Conservation (phyloP, 2,888 invertebrate species). For the Lasioglossum vierecki region DNA sequence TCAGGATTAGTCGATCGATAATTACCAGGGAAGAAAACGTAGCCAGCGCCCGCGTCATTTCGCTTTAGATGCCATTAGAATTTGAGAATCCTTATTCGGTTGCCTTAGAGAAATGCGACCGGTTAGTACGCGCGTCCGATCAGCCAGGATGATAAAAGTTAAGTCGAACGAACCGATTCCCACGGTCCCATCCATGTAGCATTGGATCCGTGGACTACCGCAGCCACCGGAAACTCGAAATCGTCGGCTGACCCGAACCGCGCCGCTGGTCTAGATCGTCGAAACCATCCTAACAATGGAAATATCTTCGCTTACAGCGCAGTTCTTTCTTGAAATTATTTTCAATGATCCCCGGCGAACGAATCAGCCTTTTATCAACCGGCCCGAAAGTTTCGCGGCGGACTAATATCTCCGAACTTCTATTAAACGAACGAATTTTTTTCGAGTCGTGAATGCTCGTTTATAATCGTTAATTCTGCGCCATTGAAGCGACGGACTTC, state of each 20-base stretch:
- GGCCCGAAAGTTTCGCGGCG: background rate
- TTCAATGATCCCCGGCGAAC: slow-evolving; percentile 12
- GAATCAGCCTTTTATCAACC: background rate
- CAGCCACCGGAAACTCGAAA: slow-evolving; percentile 20
- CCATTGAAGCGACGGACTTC: slow-evolving; percentile 2
- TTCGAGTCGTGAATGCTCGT: background rate
- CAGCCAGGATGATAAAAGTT: slow-evolving; percentile 38
- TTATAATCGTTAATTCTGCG: slow-evolving; percentile 17
- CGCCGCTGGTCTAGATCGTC: slow-evolving; percentile 16
- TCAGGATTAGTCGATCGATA: slow-evolving; percentile 24
- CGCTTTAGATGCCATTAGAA: slow-evolving; percentile 37
- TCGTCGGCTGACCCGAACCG: background rate
- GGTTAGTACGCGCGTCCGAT: slow-evolving; percentile 8
- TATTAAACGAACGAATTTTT: background rate
- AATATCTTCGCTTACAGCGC: slow-evolving; percentile 19
- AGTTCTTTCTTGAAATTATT: slow-evolving; percentile 38
- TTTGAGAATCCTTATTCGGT: slow-evolving; percentile 26
- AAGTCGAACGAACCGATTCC: slow-evolving; percentile 16
- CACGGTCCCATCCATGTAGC: background rate
- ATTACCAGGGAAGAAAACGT: slow-evolving; percentile 21
- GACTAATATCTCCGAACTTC: background rate
- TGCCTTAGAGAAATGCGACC: background rate
- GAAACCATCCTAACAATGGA: slow-evolving; percentile 32
- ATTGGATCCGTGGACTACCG: background rate
- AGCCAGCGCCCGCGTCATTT: slow-evolving; percentile 1